Evolutionary conservation across 2,113 vertebrate genomes (phyloP).

Genomic region (Podarcis muralis): DNA sequence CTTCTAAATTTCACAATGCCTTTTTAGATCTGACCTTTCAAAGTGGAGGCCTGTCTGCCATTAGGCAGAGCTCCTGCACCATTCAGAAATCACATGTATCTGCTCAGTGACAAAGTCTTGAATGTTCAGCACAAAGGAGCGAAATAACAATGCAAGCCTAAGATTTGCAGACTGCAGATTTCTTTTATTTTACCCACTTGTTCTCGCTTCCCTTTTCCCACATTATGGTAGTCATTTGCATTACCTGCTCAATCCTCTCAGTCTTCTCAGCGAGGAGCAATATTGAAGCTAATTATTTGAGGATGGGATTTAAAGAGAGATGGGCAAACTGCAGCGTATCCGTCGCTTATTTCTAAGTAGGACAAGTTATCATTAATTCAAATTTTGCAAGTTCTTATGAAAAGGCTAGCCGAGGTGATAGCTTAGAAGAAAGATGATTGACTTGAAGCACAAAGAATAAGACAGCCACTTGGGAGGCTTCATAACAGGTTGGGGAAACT

Average conservation of each 20-base stretch:
- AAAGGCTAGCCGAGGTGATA: background rate
- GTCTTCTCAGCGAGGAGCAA: background rate
- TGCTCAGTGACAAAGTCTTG: background rate
- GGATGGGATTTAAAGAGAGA: background rate
- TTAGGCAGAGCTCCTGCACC: background rate
- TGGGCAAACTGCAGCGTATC: background rate
- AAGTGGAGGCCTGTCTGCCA: rapidly evolving
- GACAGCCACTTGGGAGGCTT: no score
- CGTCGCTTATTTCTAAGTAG: background rate
- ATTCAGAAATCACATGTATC: background rate
- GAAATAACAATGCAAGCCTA: background rate
- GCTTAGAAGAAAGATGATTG: background rate
- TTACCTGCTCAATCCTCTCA: background rate
- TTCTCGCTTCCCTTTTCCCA: background rate
- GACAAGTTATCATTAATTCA: background rate
- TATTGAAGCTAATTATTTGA: background rate
- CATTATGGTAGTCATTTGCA: background rate
- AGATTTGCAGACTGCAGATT: background rate
- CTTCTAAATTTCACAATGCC: background rate
- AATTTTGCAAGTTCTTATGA: background rate
- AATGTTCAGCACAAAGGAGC: background rate
- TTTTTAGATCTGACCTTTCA: background rate
- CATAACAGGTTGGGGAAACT: no score
- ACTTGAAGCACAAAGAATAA: background rate
- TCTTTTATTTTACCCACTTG: background rate